Percentiles rank a stretch among this genome's conserved stretches.
Evolutionary conservation across 2,797 vertebrate species (phyloP).

Genomic region (Hemibagrus guttatus): DNA sequence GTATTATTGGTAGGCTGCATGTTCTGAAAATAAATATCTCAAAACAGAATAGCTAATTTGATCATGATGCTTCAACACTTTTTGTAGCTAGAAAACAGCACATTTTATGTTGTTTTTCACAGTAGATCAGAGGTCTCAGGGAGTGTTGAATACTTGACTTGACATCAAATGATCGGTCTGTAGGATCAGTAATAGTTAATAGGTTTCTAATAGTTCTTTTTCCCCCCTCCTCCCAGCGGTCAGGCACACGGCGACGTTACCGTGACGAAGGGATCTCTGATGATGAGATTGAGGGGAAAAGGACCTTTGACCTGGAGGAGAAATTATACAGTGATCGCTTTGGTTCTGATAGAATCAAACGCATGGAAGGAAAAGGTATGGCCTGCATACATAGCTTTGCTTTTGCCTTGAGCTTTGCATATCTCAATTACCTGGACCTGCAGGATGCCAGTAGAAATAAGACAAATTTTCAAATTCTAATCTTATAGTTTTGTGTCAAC

Average conservation of each 20-base stretch:
- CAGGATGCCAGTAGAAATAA: background rate
- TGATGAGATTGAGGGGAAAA: slow-evolving; percentile 95
- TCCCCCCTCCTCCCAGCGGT: slow-evolving; percentile 75
- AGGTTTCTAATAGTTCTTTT: background rate
- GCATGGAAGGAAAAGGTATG: slow-evolving; percentile 94
- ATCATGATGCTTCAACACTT: background rate
- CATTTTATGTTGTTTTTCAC: background rate
- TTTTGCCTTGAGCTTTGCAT: no score
- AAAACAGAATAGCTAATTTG: background rate
- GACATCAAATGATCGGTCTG: background rate
- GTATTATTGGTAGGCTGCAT: background rate
- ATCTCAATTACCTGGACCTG: background rate
- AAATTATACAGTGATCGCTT: slow-evolving; percentile 89
- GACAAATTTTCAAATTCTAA: background rate
- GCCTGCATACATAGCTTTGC: background rate
- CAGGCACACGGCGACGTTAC: slow-evolving; percentile 90
- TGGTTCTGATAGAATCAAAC: slow-evolving; percentile 84
- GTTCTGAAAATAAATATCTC: background rate
- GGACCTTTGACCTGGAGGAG: slow-evolving; percentile 94
- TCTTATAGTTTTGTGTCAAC: background rate
- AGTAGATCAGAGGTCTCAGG: background rate
- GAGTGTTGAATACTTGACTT: background rate
- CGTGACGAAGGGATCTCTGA: slow-evolving; percentile 97
- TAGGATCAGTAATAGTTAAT: background rate
- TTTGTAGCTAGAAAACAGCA: background rate